Conservation (phyloP, 2,888 invertebrate genomes). For the Thymelicus sylvestris region DNA sequence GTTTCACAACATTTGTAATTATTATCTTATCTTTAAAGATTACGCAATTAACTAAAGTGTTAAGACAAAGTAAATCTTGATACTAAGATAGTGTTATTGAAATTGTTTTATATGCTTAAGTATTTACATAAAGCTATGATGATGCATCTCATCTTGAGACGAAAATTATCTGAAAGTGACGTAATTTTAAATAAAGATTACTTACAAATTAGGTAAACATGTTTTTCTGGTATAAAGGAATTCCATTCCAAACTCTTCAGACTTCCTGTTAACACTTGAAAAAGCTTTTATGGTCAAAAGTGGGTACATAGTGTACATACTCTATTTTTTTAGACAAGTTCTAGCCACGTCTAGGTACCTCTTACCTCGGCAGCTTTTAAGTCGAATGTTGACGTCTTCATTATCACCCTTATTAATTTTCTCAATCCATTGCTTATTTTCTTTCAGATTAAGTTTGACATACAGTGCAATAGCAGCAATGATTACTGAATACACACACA, state of each 20-base stretch:
- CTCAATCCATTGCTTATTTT: constrained; percentile 14
- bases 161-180: no score
- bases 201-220: no score
- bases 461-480: constrained; percentile 55
- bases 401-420: background rate
- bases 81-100: background rate
- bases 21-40: constrained; percentile 3
- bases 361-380: background rate
- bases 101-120: background rate
- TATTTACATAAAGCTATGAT: no score
- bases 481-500: constrained; percentile 57
- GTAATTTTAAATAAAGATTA: no score
- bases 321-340: no score
- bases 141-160: no score
- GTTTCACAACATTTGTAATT: constrained; percentile 3
- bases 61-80: constrained; percentile 4
- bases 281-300: no score
- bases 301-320: no score
- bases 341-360: no score
- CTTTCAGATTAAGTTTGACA: constrained; percentile 57
- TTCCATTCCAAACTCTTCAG: no score
- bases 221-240: no score
- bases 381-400: background rate
- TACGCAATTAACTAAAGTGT: background rate
- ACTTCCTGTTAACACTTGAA: no score